Base-by-base conservation (phyloP, 2,888 invertebrate genomes). In the Lagria hirta region DNA sequence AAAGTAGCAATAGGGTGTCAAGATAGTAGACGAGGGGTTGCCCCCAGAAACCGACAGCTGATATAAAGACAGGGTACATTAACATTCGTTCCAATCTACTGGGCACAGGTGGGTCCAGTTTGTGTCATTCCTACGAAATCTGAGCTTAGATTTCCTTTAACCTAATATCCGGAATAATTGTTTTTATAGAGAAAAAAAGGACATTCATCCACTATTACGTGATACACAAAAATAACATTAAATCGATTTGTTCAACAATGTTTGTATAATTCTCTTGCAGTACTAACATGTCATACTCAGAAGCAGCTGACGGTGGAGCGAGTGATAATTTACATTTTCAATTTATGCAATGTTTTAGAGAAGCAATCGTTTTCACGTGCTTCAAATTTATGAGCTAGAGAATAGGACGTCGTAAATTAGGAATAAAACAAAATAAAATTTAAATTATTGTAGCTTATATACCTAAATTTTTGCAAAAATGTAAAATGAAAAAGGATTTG, bases 51-150 rank as follows among this genome's bases (percentile, higher is more conserved):
- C 11, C 50, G 54, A 49, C 54, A 54, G 54, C 52, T 54, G 54
- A 52, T 46, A 40, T 37, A 45, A 50, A 50, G 48, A 48, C 50
- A 43, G 48, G 54, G 51, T 51, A 51, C 52, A 52, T 54, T 52
- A 52, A 51, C 49, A 62, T 65, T 65, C 61, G 62, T 64, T 63
- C 61, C 64, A 62, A 64, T 62, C 63, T 64, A 62, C 62, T 61
- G 64, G 61, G 61, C 62, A 65, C 66, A 66, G 66, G 65, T 66
- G 66, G 64, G 60, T 54, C 52, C 62, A 55, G n/a, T 61, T 63
- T 61, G 57, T 60, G 55, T 54, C 54, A 60, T 53, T 56, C 55
- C 10, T 12, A 24, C 41, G 45, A 51, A 51, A 53, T 47, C 48
- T 42, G 49, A 48, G 48, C 41, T 23, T 24, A 38, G 50, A 46